These are phyloP conservation scores for Oxygymnocypris stewartii DNA, from an alignment of 2,113 vertebrate species.

Conservation along the genomic window DNA sequence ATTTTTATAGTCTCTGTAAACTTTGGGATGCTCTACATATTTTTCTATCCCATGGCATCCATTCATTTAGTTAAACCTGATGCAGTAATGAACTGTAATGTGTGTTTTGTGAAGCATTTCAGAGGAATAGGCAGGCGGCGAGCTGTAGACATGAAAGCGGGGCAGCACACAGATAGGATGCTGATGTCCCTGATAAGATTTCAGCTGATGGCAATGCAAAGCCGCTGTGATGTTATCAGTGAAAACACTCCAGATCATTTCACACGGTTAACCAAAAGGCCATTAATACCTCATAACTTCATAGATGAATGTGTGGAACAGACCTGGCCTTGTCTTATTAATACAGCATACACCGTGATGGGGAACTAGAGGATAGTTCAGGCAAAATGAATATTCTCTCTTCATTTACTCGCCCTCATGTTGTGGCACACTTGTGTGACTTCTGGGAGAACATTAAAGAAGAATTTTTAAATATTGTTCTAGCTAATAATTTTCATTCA, in stretches of 20 bases:
- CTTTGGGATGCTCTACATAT: constrained; percentile 42
- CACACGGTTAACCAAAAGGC: constrained; percentile 18
- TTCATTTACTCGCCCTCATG: not conserved
- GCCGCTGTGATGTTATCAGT: constrained; percentile 8
- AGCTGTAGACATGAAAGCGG: constrained; percentile 39
- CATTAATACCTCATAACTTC: constrained; percentile 5
- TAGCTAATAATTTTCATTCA: not conserved
- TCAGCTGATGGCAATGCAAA: constrained; percentile 2
- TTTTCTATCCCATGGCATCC: constrained; percentile 29
- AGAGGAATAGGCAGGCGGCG: constrained; percentile 30
- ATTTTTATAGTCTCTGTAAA: constrained; percentile 43
- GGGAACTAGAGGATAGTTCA: not conserved
- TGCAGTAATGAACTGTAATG: constrained; percentile 46
- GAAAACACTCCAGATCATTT: constrained; percentile 26
- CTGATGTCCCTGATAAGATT: constrained; percentile 42
- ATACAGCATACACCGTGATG: not conserved
- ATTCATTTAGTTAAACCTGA: constrained; percentile 51
- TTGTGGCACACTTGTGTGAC: not conserved
- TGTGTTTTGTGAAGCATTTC: constrained; percentile 42
- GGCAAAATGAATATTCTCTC: not conserved
- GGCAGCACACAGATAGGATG: constrained; percentile 39
- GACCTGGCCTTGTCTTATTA: constrained; percentile 9
- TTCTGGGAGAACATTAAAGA: not conserved
- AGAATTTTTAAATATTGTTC: not conserved
- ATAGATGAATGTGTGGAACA: constrained; percentile 5